Evolutionary conservation across 2,888 invertebrate genomes (phyloP), one percentile per base, ranked within the genome.

Genomic region (Hemicrepidius hirtus): DNA sequence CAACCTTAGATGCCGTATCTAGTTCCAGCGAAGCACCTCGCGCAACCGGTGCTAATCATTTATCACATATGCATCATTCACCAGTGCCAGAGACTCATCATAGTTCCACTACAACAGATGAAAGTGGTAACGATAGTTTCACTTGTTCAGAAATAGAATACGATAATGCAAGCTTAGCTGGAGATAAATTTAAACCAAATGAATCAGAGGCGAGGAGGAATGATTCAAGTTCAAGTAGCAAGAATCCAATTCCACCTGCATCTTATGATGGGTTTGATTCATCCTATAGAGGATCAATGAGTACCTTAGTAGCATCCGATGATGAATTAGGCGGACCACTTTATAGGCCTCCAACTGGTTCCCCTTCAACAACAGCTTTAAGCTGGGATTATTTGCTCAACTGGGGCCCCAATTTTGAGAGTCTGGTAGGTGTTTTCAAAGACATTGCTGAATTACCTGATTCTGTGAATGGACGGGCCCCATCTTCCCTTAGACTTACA

Each of bases 61-160:
- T 93, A 80, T 91, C 91, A 0, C 92, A 93, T 79, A 89, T 93
- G 78, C 92, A 92, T 79, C 93, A 93, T 83, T 93, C 93, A 24
- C 93, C 93, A 13, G 92, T 92, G 41, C 90, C 92, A 18, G 92
- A 92, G 80, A 92, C 94, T 79, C 89, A 91, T 53, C 91, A 94
- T 81, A 92, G 94, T 81, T 94, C 95, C 9, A 94, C 94, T 0
- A 94, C 95, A 7, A 95, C 97, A 9, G 95, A 97, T 80, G 97
- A 97, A 85, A 97, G 97, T 86, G 94, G 94, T 4, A 97, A 98
- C 87, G 98, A 98, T 84, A 97, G 97, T 80, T 98, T 98, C 88
- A 98, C 98, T 10, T 98, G 98, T 87, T 98, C 98, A 0, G 98
- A 98, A 88, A 97, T 97, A 84, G 98, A 98, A 86, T 97, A 97